Evolutionary conservation across 2,113 vertebrate genomes (phyloP).

Genomic region (Muscicapa adusta): DNA sequence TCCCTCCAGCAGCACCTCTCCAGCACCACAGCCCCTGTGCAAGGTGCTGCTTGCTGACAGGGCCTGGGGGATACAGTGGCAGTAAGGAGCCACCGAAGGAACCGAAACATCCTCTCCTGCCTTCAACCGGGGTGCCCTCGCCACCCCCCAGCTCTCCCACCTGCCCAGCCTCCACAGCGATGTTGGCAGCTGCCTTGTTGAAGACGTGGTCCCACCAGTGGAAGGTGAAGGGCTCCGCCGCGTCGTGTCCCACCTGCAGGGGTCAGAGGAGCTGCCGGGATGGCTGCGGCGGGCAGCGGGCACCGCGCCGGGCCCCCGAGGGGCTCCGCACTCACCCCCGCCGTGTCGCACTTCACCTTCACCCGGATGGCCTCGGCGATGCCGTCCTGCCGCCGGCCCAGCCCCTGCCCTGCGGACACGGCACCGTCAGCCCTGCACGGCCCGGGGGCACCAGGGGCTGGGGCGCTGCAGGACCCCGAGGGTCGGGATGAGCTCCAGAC

Average conservation of each 20-base stretch:
- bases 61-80: rapidly evolving
- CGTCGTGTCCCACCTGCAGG: slow-evolving; percentile 84
- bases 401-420: slow-evolving; percentile 80
- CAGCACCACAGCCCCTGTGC: neutral
- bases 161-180: slow-evolving; percentile 80
- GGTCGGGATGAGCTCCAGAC: neutral
- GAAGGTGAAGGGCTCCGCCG: slow-evolving; percentile 87
- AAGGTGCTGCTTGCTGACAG: neutral
- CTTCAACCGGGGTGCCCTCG: neutral
- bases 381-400: slow-evolving; percentile 83
- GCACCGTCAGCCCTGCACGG: neutral
- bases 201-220: slow-evolving; percentile 98
- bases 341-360: slow-evolving; percentile 86
- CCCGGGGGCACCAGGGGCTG: neutral
- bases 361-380: slow-evolving; percentile 86
- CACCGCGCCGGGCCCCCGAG: rapidly evolving
- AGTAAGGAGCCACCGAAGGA: neutral
- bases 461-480: neutral
- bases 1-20: neutral
- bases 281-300: neutral
- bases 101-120: neutral
- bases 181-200: slow-evolving; percentile 84
- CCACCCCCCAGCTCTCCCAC: slow-evolving; percentile 5
- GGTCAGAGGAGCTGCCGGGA: neutral
- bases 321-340: slow-evolving; percentile 77